Evolutionary conservation across 2,888 invertebrate genomes (phyloP).

Genomic region (Ornithoptera priamus): DNA sequence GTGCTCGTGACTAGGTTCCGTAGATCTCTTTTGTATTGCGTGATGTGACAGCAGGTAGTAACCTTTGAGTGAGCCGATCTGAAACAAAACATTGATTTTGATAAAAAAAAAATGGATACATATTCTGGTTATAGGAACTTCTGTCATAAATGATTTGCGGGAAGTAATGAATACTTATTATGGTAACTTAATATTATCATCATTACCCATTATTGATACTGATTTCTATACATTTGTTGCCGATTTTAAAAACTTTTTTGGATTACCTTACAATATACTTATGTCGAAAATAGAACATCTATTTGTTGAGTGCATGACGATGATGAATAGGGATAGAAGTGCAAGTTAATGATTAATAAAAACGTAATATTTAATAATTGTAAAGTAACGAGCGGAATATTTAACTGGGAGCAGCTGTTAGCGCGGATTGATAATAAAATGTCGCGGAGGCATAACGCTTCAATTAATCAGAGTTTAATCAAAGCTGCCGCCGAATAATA

Average conservation of each 20-base stretch:
- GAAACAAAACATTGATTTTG: slow-evolving; percentile 70
- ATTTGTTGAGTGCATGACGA: too few species aligned
- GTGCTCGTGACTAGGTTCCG: slow-evolving; percentile 87
- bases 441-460: slow-evolving; percentile 20
- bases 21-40: slow-evolving; percentile 91
- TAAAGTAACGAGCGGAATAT: background rate
- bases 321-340: too few species aligned
- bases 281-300: too few species aligned
- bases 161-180: too few species aligned
- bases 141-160: too few species aligned
- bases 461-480: slow-evolving; percentile 26
- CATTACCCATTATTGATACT: too few species aligned
- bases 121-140: background rate
- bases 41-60: slow-evolving; percentile 93
- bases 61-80: slow-evolving; percentile 94
- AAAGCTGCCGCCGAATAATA: slow-evolving; percentile 19
- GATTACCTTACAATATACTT: too few species aligned
- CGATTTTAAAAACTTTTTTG: too few species aligned
- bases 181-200: too few species aligned
- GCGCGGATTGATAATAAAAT: slow-evolving; percentile 21
- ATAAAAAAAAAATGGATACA: slow-evolving; percentile 9
- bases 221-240: too few species aligned
- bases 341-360: background rate
- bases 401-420: slow-evolving; percentile 2
- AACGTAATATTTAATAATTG: background rate